A percentile compares a stretch with the other conserved stretches of the same genome.
phyloP scores from a whole-genome alignment of 1,140 invertebrate species.

The Drosophila neocordata region DNA sequence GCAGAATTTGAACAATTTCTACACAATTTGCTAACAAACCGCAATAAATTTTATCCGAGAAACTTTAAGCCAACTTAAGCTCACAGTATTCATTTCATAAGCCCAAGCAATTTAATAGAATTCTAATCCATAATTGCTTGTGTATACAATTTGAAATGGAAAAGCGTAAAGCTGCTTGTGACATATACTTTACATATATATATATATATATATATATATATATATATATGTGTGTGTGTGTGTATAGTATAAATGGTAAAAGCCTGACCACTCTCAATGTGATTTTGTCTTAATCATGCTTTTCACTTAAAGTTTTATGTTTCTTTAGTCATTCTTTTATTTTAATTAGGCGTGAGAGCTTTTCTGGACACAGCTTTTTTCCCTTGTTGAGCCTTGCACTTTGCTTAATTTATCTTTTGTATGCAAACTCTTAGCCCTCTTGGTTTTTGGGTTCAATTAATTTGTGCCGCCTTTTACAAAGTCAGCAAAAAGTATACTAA shows the following conservation, averaged over 20 bases:
- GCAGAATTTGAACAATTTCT: background rate
- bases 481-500: background rate
- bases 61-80: constrained; percentile 1
- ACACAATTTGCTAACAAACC: background rate
- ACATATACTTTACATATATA: background rate
- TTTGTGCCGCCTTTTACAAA: background rate
- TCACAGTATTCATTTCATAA: background rate
- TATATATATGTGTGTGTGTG: background rate
- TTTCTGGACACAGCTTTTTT: background rate
- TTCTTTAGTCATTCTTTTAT: background rate
- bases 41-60: background rate
- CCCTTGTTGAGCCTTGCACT: background rate
- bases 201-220: background rate
- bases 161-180: constrained; percentile 4
- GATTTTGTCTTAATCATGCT: constrained; percentile 1
- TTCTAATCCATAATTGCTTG: constrained; percentile 11
- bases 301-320: constrained; percentile 1
- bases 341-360: constrained; percentile 5
- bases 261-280: constrained; percentile 7
- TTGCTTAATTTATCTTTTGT: constrained; percentile 5
- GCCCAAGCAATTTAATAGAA: constrained; percentile 1
- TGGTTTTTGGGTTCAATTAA: constrained; percentile 6
- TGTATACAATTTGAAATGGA: background rate
- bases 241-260: background rate
- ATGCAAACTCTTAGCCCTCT: background rate